Evolutionary conservation across 2,113 vertebrate species (phyloP).

Genomic region (Mohoua ochrocephala): DNA sequence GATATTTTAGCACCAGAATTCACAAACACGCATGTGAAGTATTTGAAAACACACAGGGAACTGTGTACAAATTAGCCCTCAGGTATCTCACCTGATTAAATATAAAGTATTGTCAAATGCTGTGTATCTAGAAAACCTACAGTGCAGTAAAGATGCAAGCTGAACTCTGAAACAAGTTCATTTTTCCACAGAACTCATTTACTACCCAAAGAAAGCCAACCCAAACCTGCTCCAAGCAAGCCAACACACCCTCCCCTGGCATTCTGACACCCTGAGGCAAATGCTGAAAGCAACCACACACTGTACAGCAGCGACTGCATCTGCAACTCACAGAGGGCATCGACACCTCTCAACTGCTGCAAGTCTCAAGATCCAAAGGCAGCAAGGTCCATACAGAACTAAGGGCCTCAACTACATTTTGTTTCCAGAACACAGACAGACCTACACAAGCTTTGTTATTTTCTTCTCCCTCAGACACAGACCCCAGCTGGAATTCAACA

Average conservation of each 20-base stretch:
- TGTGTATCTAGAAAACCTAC: background rate
- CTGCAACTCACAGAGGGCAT: background rate
- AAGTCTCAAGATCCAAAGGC: background rate
- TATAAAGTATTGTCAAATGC: background rate
- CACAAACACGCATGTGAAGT: background rate
- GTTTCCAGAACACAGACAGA: background rate
- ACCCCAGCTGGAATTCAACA: background rate
- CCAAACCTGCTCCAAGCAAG: background rate
- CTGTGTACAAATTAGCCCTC: background rate
- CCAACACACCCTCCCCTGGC: background rate
- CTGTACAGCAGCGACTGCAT: rapidly evolving
- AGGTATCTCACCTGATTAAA: background rate
- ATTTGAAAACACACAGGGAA: background rate
- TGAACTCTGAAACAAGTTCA: background rate
- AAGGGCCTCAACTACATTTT: background rate
- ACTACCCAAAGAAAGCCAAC: background rate
- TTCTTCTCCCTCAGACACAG: background rate
- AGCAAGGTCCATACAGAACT: background rate
- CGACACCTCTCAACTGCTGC: background rate
- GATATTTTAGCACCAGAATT: background rate
- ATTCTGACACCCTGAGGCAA: background rate
- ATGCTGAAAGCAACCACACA: background rate
- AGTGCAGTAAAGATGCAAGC: background rate
- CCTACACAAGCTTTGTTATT: background rate
- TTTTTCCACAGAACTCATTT: background rate